These are phyloP conservation scores for Triplophysa dalaica DNA, from an alignment of 2,113 vertebrate species.

Conservation along the genomic window DNA sequence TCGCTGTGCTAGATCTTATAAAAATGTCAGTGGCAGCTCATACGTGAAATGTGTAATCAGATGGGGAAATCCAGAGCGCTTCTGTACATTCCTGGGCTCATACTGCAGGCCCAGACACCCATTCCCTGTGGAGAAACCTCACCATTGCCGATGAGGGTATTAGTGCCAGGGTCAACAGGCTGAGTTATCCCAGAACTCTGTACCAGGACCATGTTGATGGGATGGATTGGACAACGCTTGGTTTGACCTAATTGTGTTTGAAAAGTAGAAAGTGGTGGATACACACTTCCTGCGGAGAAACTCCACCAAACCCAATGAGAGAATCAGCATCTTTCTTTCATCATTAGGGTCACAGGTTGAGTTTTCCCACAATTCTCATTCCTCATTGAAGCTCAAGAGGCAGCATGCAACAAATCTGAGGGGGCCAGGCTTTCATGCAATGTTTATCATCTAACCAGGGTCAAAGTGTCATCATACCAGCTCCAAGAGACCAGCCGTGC, in stretches of 20 bases:
- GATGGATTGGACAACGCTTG: constrained; percentile 50
- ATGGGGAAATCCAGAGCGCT: constrained; percentile 46
- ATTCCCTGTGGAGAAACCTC: constrained; percentile 36
- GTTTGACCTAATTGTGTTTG: constrained; percentile 61
- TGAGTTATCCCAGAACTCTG: constrained; percentile 33
- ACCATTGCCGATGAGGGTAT: constrained; percentile 15
- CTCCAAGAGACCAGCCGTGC: constrained; percentile 33
- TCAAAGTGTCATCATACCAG: constrained; percentile 15
- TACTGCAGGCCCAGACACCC: constrained; percentile 50
- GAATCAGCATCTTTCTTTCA: constrained; percentile 43
- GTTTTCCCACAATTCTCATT: constrained; percentile 8
- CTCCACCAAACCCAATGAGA: constrained; percentile 10
- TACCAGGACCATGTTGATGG: constrained; percentile 26
- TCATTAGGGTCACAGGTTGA: constrained; percentile 26
- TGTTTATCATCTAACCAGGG: constrained; percentile 43
- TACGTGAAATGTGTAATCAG: constrained; percentile 54
- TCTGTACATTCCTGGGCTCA: constrained; percentile 54
- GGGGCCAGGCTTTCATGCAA: constrained; percentile 2
- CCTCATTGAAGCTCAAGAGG: constrained; percentile 10
- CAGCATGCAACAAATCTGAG: neutral
- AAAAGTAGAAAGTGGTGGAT: constrained; percentile 57
- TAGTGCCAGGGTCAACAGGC: constrained; percentile 19
- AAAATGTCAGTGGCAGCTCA: constrained; percentile 50
- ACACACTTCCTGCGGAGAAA: constrained; percentile 11
- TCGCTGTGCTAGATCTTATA: constrained; percentile 20